Conservation (phyloP, 2,113 vertebrate genomes). For the Myrmophylax atrothorax region DNA sequence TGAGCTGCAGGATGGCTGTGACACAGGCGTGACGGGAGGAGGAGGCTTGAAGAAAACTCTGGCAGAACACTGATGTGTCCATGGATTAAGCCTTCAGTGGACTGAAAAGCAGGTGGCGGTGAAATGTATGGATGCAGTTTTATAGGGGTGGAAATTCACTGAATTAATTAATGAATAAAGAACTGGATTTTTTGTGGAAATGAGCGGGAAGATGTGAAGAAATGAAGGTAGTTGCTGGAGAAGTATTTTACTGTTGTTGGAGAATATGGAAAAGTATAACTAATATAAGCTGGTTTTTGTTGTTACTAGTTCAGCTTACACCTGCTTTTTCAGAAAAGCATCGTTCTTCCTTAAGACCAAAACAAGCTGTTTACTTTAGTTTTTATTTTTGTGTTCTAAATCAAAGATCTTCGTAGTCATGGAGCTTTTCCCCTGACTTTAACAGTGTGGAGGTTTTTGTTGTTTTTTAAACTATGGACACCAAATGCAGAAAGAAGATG, state of each 20-base stretch:
- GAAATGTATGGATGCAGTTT: background rate
- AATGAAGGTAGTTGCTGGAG: background rate
- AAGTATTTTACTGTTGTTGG: background rate
- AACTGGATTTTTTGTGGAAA: background rate
- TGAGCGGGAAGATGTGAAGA: background rate
- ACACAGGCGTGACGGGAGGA: rapidly evolving
- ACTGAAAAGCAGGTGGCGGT: background rate
- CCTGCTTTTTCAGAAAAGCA: background rate
- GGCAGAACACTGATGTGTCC: background rate
- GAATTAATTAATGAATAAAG: background rate
- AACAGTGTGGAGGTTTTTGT: background rate
- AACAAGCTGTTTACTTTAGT: background rate
- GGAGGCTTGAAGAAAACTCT: background rate
- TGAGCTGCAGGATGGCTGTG: background rate
- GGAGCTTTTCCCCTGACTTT: background rate
- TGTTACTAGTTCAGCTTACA: background rate
- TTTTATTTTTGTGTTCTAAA: background rate
- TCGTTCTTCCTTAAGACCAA: background rate
- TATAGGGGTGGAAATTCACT: background rate
- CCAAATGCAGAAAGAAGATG: background rate
- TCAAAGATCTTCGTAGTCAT: background rate
- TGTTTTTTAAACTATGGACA: background rate
- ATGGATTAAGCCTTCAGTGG: background rate
- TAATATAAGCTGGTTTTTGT: background rate
- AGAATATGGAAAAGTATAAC: background rate